These are phyloP conservation scores for Menidia beryllina DNA, from an alignment of 2,113 vertebrate species.

Conservation along the genomic window DNA sequence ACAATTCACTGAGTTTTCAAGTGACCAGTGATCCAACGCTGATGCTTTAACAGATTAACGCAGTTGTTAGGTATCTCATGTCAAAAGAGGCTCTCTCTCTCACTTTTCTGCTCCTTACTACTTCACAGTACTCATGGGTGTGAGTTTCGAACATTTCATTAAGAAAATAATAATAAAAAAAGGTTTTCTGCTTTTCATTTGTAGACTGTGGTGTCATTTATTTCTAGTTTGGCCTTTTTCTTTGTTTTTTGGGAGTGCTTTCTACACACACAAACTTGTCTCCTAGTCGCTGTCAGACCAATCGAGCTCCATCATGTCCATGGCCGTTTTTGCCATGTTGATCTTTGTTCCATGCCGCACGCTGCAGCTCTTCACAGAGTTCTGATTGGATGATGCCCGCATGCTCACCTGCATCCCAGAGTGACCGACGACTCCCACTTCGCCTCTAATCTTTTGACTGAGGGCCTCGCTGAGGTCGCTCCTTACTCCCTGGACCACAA, in stretches of 20 bases:
- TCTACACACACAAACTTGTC: constrained; percentile 15
- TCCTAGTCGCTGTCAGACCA: constrained; percentile 91
- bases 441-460: constrained; percentile 72
- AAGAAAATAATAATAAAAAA: constrained; percentile 48
- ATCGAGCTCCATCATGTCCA: constrained; percentile 94
- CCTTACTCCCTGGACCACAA: constrained; percentile 67
- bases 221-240: constrained; percentile 60
- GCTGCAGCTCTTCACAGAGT: constrained; percentile 96
- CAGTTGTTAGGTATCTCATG: not conserved
- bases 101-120: constrained; percentile 26
- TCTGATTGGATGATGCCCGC: constrained; percentile 92
- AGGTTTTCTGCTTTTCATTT: constrained; percentile 50
- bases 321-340: constrained; percentile 87
- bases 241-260: constrained; percentile 31
- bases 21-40: not conserved
- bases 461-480: constrained; percentile 69
- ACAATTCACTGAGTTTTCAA: not conserved
- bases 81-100: constrained; percentile 2
- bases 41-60: not conserved
- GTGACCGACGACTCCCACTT: constrained; percentile 85
- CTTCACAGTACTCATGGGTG: constrained; percentile 69
- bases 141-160: constrained; percentile 48
- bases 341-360: constrained; percentile 93
- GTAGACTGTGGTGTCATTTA: constrained; percentile 43
- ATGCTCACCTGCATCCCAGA: constrained; percentile 98